Evolutionary conservation across 2,797 vertebrate genomes (phyloP), one percentile per base, ranked within the genome.

Genomic region (Melanotaenia nigrans): DNA sequence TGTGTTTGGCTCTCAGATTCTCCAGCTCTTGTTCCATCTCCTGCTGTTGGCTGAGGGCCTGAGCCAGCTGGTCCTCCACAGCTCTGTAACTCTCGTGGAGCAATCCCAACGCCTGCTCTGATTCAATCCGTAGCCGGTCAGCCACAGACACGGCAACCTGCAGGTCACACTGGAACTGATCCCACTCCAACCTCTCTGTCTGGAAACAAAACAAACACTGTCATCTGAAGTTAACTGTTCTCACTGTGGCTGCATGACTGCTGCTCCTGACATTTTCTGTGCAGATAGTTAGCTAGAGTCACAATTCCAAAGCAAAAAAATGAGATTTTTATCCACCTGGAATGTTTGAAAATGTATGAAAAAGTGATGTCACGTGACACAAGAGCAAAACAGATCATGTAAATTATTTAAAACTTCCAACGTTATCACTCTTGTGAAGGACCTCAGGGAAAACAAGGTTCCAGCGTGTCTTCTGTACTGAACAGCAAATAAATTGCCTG

Each of bases 131-230:
- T 66, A 95, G 83, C 24, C 93, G 77, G 74, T 95, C 93, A 0
- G 94, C 94, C 71, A 94, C 94, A 0, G 93, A 91, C 75, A 95
- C 93, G 0, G 94, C 94, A 0, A 92, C 92, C 87, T 93, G 93
- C 79, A 95, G 90, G 88, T 95, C 94, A 38, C 91, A 75, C 85
- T 94, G 93, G 89, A 95, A 95, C 90, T 94, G 93, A 35, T 75
- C 87, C 93, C 94, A 95, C 83, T 95, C 94, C 28, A 67, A 64
- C 79, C 87, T 79, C 81, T 95, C 94, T 0, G 65, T 81, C 94
- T 95, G 86, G n/a, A 33, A 47, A 25, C 40, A 66, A 74, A 72
- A 68, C 3, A 32, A 18, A 40, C 12, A 5, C n/a, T n/a, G 1
- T 22, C 16, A 53, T 62, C 8, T 36, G 4, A 69, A 49, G 9